A percentile compares a stretch with the other conserved stretches of the same genome.
phyloP scores from a whole-genome alignment of 2,888 invertebrate species.

The Cloeon dipterum region DNA sequence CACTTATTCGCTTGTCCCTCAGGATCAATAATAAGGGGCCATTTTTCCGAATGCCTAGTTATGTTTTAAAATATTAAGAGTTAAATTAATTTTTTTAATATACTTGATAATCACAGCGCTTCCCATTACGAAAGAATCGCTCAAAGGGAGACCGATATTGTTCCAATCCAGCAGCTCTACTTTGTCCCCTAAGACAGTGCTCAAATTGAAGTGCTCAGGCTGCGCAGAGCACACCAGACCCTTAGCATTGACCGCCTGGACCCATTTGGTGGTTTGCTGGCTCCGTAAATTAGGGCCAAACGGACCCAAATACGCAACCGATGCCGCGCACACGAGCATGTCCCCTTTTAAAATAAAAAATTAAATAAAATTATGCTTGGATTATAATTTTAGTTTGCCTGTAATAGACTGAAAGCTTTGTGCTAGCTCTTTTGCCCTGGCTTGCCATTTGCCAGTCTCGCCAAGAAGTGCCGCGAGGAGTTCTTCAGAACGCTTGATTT shows the following conservation, averaged over 20 bases:
- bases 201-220: slow-evolving; percentile 43
- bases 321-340: slow-evolving; percentile 65
- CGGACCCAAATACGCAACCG: slow-evolving; percentile 79
- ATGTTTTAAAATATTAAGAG: background rate
- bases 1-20: slow-evolving; percentile 74
- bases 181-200: slow-evolving; percentile 59
- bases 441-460: slow-evolving; percentile 24
- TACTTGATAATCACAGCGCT: slow-evolving; percentile 79
- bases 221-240: slow-evolving; percentile 50
- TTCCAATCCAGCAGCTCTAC: slow-evolving; percentile 80
- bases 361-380: background rate
- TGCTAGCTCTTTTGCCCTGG: slow-evolving; percentile 15
- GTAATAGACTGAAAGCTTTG: slow-evolving; percentile 8
- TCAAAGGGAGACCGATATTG: slow-evolving; percentile 59
- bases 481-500: slow-evolving; percentile 24
- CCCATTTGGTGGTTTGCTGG: slow-evolving; percentile 50
- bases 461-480: slow-evolving; percentile 24
- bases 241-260: slow-evolving; percentile 36
- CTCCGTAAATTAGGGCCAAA: slow-evolving; percentile 53
- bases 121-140: slow-evolving; percentile 72
- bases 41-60: slow-evolving; percentile 70
- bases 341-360: slow-evolving; percentile 33
- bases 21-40: slow-evolving; percentile 89
- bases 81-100: background rate
- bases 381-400: slow-evolving; percentile 3